Evolutionary conservation across 53 echinoderm and acorn worm species (phyloP), one percentile per base, ranked within the genome.

Genomic region (Henricia sp.): DNA sequence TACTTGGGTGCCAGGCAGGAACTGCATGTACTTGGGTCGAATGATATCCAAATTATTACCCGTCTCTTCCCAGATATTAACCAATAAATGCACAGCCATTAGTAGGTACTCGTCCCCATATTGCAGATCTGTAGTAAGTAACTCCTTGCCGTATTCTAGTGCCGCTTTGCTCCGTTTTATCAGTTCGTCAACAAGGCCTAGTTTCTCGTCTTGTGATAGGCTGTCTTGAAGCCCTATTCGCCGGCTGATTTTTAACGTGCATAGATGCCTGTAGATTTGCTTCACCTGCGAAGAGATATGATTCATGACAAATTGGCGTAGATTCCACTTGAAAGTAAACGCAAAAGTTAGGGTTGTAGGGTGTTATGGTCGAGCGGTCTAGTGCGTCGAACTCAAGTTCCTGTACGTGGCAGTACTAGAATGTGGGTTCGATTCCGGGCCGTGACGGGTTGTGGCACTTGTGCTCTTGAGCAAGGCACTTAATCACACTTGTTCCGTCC

Each of bases 21-120:
- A n/a, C n/a, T n/a, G n/a, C n/a, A n/a, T n/a, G n/a, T n/a, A n/a
- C n/a, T n/a, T n/a, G n/a, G n/a, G n/a, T n/a, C n/a, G n/a, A n/a
- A n/a, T n/a, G n/a, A n/a, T n/a, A n/a, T n/a, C n/a, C n/a, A n/a
- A 19, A 10, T 70, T 48, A 78, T 83, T 67, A 96, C 96, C 90
- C 37, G 82, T 86, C 63, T 92, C 86, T 19, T 94, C 85, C 97
- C 94, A 94, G 4, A 94, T 67, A 72, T 94, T 92, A 21, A 92
- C 59, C 16, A 97, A 84, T 36, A 97, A 42, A 60, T 97, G 97
- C 10, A 90, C 86, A n/a, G 97, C 97, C 85, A 97, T 86, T 39
- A 97, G 70, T 20, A 94, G 92, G 86, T 97, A 97, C 68, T 91
- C 88, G n/a, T 97, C 97, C 6, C 94, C 88, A 72, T 88, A 92